Conservation (phyloP, 2,113 vertebrate genomes). For the Cyprinodon variegatus region DNA sequence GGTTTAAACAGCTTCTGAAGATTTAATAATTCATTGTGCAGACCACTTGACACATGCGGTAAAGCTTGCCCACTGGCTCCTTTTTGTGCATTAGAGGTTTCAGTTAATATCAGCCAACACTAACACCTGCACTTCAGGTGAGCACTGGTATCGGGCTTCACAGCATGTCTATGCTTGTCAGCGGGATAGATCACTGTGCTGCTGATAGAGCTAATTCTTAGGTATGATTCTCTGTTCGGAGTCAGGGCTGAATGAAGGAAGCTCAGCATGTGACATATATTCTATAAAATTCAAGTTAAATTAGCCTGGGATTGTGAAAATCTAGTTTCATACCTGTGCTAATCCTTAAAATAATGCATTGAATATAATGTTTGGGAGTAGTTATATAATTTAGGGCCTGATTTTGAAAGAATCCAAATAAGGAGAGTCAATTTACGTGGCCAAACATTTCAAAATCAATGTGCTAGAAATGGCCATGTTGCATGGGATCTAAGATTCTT, state of each 20-base stretch:
- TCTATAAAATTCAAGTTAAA: background rate
- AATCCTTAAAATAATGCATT: background rate
- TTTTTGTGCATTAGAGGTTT: conserved; percentile 47
- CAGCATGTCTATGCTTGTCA: conserved; percentile 52
- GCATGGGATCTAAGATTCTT: too few species aligned
- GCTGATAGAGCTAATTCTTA: conserved; percentile 65
- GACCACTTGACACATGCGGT: conserved; percentile 34
- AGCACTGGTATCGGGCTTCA: conserved; percentile 39
- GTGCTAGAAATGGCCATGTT: too few species aligned
- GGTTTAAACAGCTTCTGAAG: conserved; percentile 34
- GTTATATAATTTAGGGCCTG: too few species aligned
- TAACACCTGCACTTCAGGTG: conserved; percentile 50
- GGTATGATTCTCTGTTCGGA: conserved; percentile 46
- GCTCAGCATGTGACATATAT: background rate
- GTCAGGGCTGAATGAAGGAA: conserved; percentile 40
- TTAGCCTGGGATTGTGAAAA: background rate
- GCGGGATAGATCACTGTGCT: conserved; percentile 56
- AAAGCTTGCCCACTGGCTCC: conserved; percentile 33
- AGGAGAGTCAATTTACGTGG: too few species aligned
- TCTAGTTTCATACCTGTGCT: background rate
- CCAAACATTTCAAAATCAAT: too few species aligned
- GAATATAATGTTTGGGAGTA: too few species aligned
- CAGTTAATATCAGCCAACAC: conserved; percentile 48
- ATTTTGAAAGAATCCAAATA: too few species aligned
- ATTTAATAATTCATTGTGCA: conserved; percentile 48